Conservation (phyloP, 2,888 invertebrate species). For the Chrysina gloriosa region DNA sequence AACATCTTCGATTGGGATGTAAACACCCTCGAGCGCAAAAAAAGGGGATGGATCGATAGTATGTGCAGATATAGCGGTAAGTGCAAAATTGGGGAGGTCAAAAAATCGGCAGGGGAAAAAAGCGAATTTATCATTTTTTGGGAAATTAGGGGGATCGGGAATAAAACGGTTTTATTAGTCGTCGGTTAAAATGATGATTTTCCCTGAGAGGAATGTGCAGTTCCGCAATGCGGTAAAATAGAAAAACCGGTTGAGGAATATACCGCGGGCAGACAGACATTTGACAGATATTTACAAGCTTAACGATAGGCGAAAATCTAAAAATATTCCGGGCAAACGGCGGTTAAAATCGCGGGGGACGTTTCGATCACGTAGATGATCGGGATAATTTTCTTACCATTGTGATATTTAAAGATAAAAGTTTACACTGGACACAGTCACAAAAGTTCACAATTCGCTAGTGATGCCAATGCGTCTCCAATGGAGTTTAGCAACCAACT, state of each 20-base stretch:
- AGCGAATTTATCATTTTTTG: conserved; percentile 1
- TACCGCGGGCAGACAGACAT: conserved; percentile 54
- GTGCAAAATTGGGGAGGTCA: too few relatives aligned
- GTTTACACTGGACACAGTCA: conserved; percentile 32
- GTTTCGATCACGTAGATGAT: conserved; percentile 49
- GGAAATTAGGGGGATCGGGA: background rate
- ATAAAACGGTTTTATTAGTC: conserved; percentile 29
- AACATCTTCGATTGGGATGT: background rate
- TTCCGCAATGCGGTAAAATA: conserved; percentile 63
- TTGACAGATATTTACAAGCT: conserved; percentile 57
- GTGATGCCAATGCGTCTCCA: conserved; percentile 37
- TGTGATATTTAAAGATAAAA: conserved; percentile 62
- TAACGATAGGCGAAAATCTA: conserved; percentile 17
- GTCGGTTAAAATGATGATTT: too few relatives aligned
- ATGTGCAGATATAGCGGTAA: conserved; percentile 1
- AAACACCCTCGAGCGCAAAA: conserved; percentile 19
- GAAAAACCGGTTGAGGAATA: conserved; percentile 55
- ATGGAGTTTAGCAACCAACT: conserved; percentile 63
- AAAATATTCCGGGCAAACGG: conserved; percentile 37
- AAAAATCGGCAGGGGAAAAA: background rate
- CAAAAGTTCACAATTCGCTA: conserved; percentile 49
- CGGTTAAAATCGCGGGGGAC: background rate
- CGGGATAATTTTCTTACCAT: conserved; percentile 61
- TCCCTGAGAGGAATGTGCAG: conserved; percentile 44
- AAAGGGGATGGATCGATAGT: conserved; percentile 19